Conservation (phyloP, 2,797 vertebrate species). For the Pseudomugil tenellus region DNA sequence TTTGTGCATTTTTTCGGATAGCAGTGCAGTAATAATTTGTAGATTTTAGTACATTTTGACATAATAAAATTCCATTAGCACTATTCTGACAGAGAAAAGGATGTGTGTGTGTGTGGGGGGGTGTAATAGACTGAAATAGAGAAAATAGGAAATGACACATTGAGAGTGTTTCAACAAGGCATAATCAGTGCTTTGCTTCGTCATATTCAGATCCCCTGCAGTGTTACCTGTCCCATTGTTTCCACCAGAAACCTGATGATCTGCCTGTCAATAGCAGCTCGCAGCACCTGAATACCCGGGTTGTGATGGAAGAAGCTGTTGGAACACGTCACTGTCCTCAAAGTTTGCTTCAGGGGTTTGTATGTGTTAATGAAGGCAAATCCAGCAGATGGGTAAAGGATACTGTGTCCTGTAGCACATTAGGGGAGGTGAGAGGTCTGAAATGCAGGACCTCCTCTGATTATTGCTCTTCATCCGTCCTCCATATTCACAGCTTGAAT, state of each 20-base stretch:
- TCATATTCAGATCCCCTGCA: conserved; percentile 55
- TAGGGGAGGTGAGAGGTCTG: conserved; percentile 61
- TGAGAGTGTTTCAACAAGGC: conserved; percentile 57
- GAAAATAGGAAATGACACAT: conserved; percentile 53
- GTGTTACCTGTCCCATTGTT: conserved; percentile 54
- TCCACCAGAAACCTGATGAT: conserved; percentile 70
- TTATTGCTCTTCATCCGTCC: conserved; percentile 70
- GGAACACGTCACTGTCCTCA: conserved; percentile 58
- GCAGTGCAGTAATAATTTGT: conserved; percentile 21
- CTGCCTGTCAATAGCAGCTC: conserved; percentile 63
- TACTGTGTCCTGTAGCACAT: conserved; percentile 69
- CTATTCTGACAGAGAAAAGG: conserved; percentile 1
- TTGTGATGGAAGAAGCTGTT: conserved; percentile 51
- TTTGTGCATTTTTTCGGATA: conserved; percentile 38
- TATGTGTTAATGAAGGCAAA: conserved; percentile 60
- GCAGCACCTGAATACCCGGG: conserved; percentile 48
- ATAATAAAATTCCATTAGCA: conserved; percentile 30
- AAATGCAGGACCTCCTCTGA: conserved; percentile 51
- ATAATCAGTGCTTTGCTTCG: conserved; percentile 52
- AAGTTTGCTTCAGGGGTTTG: conserved; percentile 58
- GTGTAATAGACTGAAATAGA: conserved; percentile 7
- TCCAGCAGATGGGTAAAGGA: conserved; percentile 62
- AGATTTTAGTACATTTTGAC: conserved; percentile 34
- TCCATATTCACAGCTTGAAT: conserved; percentile 50
- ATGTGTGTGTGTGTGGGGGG: not conserved